phyloP scores from a whole-genome alignment of 2,888 invertebrate genomes.

The Camptogramma bilineatum region DNA sequence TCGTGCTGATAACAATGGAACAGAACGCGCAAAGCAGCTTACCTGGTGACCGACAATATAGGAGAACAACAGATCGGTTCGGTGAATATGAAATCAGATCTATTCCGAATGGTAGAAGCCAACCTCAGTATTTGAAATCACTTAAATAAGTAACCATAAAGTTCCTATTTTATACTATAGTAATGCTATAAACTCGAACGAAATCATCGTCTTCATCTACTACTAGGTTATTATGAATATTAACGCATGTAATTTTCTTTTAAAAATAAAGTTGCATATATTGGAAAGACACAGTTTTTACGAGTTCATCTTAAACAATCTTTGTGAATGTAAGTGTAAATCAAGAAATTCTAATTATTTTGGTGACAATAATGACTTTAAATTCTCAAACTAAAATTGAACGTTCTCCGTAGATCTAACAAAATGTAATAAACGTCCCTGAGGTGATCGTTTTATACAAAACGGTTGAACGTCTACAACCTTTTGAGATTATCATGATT shows the following conservation, averaged over 20 bases:
- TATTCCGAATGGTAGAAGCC: background rate
- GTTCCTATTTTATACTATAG: background rate
- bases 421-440: slow-evolving; percentile 53
- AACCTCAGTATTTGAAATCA: background rate
- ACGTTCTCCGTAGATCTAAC: slow-evolving; percentile 44
- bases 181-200: too few species aligned
- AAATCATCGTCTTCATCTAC: too few species aligned
- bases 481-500: slow-evolving; percentile 56
- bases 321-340: slow-evolving; percentile 3
- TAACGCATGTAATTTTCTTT: background rate
- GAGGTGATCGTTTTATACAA: slow-evolving; percentile 59
- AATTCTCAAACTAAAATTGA: slow-evolving; percentile 25
- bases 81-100: background rate
- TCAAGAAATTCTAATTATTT: slow-evolving; percentile 17
- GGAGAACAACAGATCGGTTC: background rate
- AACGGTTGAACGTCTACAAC: slow-evolving; percentile 62
- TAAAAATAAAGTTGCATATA: background rate
- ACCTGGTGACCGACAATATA: background rate
- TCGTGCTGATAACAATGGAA: background rate
- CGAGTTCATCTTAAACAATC: slow-evolving; percentile 7
- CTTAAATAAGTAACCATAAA: background rate
- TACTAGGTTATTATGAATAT: too few species aligned
- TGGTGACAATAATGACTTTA: slow-evolving; percentile 15
- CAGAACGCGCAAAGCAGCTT: background rate
- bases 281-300: background rate